Evolutionary conservation across 2,797 vertebrate genomes (phyloP), one percentile per base, ranked within the genome.

Genomic region (Cephalopachus bancanus): DNA sequence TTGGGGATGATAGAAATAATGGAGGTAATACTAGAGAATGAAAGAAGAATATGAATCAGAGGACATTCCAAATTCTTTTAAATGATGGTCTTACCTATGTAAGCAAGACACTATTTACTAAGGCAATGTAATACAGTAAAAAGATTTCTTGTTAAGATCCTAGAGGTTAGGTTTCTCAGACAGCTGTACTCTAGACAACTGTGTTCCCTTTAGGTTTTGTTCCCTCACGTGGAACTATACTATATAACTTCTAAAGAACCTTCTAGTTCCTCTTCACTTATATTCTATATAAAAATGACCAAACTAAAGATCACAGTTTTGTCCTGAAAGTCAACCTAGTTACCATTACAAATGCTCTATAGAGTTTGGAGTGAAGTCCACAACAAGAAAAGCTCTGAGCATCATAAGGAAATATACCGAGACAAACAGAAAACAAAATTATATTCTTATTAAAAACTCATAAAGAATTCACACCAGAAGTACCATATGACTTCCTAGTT

Each of bases 391-490:
- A 71, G 1, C 44, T 81, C n/a, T 92, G 44, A 55, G 81, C 22
- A 10, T 88, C 84, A 90, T 83, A 3, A 69, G 86, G 74, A 95
- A 91, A 85, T 37, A 89, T 5, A 81, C 1, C 20, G 24, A 96
- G 59, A 69, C 89, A 95, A 94, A 93, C 1, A 80, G 37, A 93
- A 95, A 96, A 72, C 57, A 96, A 91, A 74, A 72, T 49, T 78
- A n/a, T 65, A 51, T 59, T 64, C 75, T 91, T 89, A 96, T 83
- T 96, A 84, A 93, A 95, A 94, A 69, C 14, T 67, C 53, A 74
- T 67, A 80, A 65, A 93, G 55, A 89, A 93, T 91, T 94, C 83
- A 95, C 37, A 94, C 15, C 53, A 94, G 67, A 97, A 83, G 5
- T 69, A n/a, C 24, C 79, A 89, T 59, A 37, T 53, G 83, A 91